A percentile compares a stretch with the other conserved stretches of the same genome.
phyloP scores from a whole-genome alignment of 2,888 invertebrate genomes.

The Panorpa germanica region DNA sequence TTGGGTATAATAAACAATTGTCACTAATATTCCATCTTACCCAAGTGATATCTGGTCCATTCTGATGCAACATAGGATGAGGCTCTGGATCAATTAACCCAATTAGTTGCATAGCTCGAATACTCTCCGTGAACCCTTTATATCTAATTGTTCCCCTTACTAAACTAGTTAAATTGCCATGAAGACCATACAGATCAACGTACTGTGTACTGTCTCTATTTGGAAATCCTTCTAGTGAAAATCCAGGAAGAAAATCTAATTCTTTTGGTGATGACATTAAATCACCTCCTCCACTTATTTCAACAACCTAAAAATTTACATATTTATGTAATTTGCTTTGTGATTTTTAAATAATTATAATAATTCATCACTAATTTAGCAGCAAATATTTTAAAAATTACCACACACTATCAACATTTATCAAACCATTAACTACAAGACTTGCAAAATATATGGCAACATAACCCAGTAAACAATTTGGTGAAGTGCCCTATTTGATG shows the following conservation, averaged over 20 bases:
- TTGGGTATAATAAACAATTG: neutral
- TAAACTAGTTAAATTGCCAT: slow-evolving; percentile 66
- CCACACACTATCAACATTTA: no score
- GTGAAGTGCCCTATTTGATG: no score
- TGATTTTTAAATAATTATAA: no score
- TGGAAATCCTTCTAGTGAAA: slow-evolving; percentile 90
- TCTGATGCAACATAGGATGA: slow-evolving; percentile 80
- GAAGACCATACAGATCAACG: slow-evolving; percentile 69
- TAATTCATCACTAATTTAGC: slow-evolving; percentile 7
- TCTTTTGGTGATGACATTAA: slow-evolving; percentile 65
- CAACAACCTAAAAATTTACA: slow-evolving; percentile 54
- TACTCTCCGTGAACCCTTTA: slow-evolving; percentile 76
- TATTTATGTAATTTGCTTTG: no score
- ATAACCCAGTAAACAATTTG: no score
- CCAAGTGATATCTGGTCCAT: slow-evolving; percentile 95
- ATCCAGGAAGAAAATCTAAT: slow-evolving; percentile 87
- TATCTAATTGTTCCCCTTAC: slow-evolving; percentile 88
- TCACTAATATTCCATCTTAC: slow-evolving; percentile 24
- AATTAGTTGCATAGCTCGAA: slow-evolving; percentile 69
- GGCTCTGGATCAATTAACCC: slow-evolving; percentile 75
- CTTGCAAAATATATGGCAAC: no score
- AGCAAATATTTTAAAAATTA: no score
- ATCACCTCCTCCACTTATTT: slow-evolving; percentile 76
- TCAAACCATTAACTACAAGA: no score
- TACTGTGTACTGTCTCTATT: slow-evolving; percentile 92